Percentiles rank a stretch among this genome's conserved stretches.
phyloP scores from a whole-genome alignment of 2,888 invertebrate species.

The Rhorus exstirpatorius region DNA sequence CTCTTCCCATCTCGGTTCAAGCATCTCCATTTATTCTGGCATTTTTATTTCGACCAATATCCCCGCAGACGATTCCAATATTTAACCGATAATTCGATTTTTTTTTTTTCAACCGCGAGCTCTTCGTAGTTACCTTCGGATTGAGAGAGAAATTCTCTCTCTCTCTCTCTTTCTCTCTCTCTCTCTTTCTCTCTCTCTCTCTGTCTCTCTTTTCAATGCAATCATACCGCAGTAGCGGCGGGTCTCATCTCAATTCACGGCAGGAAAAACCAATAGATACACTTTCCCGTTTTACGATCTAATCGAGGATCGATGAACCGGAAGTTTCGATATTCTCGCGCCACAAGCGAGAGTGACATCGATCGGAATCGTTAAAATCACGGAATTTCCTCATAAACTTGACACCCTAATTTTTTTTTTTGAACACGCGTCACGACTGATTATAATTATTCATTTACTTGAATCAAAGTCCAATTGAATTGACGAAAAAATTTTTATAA shows the following conservation, averaged over 20 bases:
- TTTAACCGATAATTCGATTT: background rate
- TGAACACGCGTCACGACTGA: background rate
- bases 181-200: background rate
- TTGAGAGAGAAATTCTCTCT: no score
- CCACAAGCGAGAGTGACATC: background rate
- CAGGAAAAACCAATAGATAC: slow-evolving; percentile 18
- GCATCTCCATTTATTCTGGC: background rate
- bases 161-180: background rate
- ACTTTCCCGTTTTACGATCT: slow-evolving; percentile 56
- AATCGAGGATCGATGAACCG: slow-evolving; percentile 47
- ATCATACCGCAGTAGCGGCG: slow-evolving; percentile 20
- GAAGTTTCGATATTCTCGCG: slow-evolving; percentile 46
- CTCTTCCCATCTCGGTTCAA: background rate
- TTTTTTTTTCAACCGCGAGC: background rate
- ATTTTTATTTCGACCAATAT: background rate
- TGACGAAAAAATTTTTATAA: no score
- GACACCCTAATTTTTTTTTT: background rate
- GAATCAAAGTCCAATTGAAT: no score
- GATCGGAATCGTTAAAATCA: slow-evolving; percentile 62
- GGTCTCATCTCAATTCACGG: slow-evolving; percentile 1
- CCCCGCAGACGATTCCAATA: background rate
- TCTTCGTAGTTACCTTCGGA: no score
- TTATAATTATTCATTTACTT: background rate
- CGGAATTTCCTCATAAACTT: slow-evolving; percentile 33
- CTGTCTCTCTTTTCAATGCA: background rate